Evolutionary conservation across 2,113 vertebrate genomes (phyloP).

Genomic region (Forbesichthys papilliferus): DNA sequence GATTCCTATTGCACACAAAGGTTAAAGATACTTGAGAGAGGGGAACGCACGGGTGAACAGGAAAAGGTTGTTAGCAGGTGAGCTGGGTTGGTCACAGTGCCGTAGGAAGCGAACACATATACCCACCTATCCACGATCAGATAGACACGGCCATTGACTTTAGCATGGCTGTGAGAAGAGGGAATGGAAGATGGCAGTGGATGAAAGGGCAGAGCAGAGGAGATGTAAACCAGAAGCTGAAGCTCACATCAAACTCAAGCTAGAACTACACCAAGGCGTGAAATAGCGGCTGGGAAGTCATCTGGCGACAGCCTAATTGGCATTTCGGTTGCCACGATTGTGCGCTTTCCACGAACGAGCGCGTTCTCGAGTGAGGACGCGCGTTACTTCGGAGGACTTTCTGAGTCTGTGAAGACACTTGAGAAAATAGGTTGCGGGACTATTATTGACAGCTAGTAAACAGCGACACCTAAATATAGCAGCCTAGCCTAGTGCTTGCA

Average conservation of each 20-base stretch:
- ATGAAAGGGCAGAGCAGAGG: conserved; percentile 41
- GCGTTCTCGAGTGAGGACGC: no score
- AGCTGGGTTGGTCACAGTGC: conserved; percentile 31
- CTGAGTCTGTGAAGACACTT: no score
- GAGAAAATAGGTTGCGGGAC: no score
- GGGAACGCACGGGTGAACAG: neutral
- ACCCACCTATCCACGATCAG: conserved; percentile 99
- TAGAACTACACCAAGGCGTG: no score
- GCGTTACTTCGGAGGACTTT: no score
- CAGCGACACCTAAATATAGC: no score
- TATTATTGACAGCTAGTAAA: no score
- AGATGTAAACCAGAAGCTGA: conserved; percentile 3
- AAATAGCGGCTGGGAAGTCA: no score
- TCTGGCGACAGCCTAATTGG: no score
- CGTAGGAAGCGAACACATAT: conserved; percentile 78
- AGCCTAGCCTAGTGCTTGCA: no score
- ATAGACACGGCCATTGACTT: conserved; percentile 98
- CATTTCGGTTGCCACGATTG: no score
- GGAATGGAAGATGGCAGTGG: conserved; percentile 67
- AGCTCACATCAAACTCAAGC: neutral
- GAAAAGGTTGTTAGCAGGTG: conserved; percentile 25
- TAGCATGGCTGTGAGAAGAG: conserved; percentile 87
- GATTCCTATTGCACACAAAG: neutral
- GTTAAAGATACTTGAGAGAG: neutral
- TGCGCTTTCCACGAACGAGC: no score